phyloP scores from a whole-genome alignment of 2,888 invertebrate genomes.

The Thymelicus sylvestris region DNA sequence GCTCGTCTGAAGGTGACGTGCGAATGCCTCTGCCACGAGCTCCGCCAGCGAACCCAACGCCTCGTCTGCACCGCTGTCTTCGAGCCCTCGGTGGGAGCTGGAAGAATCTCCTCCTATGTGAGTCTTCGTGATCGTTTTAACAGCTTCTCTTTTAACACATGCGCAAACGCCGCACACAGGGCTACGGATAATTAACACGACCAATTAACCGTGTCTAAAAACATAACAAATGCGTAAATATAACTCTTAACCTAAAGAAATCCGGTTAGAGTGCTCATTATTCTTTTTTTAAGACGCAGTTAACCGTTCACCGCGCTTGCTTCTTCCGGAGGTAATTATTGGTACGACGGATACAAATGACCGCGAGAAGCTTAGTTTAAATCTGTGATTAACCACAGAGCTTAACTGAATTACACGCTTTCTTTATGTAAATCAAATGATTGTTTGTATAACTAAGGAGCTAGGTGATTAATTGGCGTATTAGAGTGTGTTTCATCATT shows the following conservation, averaged over 20 bases:
- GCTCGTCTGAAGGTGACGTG: slow-evolving; percentile 90
- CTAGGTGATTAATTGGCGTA: slow-evolving; percentile 59
- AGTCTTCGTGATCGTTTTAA: slow-evolving; percentile 77
- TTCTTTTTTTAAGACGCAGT: slow-evolving; percentile 69
- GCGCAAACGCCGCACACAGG: slow-evolving; percentile 23
- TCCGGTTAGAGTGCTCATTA: slow-evolving; percentile 65
- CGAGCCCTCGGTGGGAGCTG: slow-evolving; percentile 91
- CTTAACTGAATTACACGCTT: slow-evolving; percentile 78
- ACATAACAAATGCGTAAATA: slow-evolving; percentile 58
- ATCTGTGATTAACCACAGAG: slow-evolving; percentile 72
- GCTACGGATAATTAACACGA: slow-evolving; percentile 51
- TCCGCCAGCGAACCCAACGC: slow-evolving; percentile 70
- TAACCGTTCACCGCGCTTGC: slow-evolving; percentile 67
- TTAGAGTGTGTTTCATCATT: slow-evolving; percentile 53
- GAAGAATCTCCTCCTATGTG: slow-evolving; percentile 92
- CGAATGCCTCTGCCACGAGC: slow-evolving; percentile 68
- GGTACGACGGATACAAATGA: slow-evolving; percentile 77
- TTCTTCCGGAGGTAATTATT: slow-evolving; percentile 72
- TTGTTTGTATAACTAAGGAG: slow-evolving; percentile 63
- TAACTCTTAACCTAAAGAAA: slow-evolving; percentile 66
- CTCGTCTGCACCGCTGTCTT: slow-evolving; percentile 88
- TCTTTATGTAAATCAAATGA: slow-evolving; percentile 77
- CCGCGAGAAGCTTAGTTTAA: slow-evolving; percentile 67
- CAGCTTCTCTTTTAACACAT: slow-evolving; percentile 52
- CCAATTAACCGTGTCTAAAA: slow-evolving; percentile 61